Evolutionary conservation across 2,113 vertebrate species (phyloP), one percentile per base, ranked within the genome.

Genomic region (Cairina moschata): DNA sequence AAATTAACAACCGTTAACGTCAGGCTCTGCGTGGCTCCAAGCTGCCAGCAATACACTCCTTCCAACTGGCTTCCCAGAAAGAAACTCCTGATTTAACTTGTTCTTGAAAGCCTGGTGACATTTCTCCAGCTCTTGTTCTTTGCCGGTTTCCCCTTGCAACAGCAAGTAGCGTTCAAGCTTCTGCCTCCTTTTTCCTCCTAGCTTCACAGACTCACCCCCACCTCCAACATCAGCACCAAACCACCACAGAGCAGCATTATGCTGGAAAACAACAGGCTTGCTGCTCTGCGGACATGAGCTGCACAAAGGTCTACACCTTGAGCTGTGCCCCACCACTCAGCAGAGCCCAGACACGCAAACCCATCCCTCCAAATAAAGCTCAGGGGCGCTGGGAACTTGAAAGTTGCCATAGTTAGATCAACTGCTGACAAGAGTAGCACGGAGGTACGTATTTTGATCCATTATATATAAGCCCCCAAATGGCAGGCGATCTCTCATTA

Each of bases 1-100:
- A 96, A 96, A 95, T 97, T 95, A 98, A 97, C 96, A 95, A 89
- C 90, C 72, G 1, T 96, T 72, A 97, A 96, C 94, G 93, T 77
- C 14, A 13, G 76, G 94, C 93, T 96, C 50, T 15, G 93, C 93
- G 83, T 2, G 17, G 88, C 86, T 96, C 91, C 46, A 58, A 79
- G 92, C 85, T 96, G 94, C 95, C 95, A 93, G 89, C 92, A 95
- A 78, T 83, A 44, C 46, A 2, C 74, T 86, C 72, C 91, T 93
- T 96, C 96, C 97, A 96, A 88, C 93, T 74, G 23, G 34, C 95
- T 96, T 89, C 90, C 91, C 97, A 95, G 87, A 97, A 94, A 95
- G 83, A 56, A 89, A 83, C 88, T 93, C 63, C 38, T 20, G 5
- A 91, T 95, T 90, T 85, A 95, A 66, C 86, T 95, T 38, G 17